Conservation (phyloP, 1,140 invertebrate species). For the Trichogramma pretiosum region DNA sequence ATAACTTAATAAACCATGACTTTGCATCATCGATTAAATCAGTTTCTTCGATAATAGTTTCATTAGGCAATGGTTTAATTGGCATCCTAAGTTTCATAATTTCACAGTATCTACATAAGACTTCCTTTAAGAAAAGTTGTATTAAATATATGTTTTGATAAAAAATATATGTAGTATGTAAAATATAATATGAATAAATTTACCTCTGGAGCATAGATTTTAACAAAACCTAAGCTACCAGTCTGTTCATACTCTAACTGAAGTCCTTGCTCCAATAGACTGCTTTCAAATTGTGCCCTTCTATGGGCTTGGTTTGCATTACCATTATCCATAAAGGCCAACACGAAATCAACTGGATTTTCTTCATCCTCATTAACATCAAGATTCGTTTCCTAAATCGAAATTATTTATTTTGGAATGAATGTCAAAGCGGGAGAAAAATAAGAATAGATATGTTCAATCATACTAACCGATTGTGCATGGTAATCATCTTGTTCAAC, state of each 20-base stretch:
- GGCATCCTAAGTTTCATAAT: constrained; percentile 83
- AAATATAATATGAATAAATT: constrained; percentile 1
- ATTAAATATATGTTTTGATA: constrained; percentile 1
- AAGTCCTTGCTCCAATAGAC: constrained; percentile 52
- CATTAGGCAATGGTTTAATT: constrained; percentile 57
- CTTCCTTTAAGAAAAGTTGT: constrained; percentile 43
- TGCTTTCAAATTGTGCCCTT: constrained; percentile 51
- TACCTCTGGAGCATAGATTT: constrained; percentile 67
- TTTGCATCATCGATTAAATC: constrained; percentile 36
- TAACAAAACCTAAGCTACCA: constrained; percentile 55
- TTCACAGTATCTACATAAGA: constrained; percentile 75
- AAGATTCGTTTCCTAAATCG: constrained; percentile 2
- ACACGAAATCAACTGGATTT: constrained; percentile 58
- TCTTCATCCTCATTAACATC: constrained; percentile 24
- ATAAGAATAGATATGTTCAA: not conserved
- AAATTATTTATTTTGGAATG: not conserved
- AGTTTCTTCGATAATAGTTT: constrained; percentile 21
- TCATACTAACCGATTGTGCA: constrained; percentile 1
- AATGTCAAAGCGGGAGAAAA: not conserved
- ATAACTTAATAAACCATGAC: constrained; percentile 36
- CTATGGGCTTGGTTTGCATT: constrained; percentile 37
- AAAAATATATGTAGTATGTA: constrained; percentile 1
- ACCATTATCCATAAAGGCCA: constrained; percentile 52
- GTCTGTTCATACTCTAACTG: constrained; percentile 53
- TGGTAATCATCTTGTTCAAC: constrained; percentile 13